A percentile compares a stretch with the other conserved stretches of the same genome.
Conservation (phyloP, 2,888 invertebrate species). For the Catocala nupta region DNA sequence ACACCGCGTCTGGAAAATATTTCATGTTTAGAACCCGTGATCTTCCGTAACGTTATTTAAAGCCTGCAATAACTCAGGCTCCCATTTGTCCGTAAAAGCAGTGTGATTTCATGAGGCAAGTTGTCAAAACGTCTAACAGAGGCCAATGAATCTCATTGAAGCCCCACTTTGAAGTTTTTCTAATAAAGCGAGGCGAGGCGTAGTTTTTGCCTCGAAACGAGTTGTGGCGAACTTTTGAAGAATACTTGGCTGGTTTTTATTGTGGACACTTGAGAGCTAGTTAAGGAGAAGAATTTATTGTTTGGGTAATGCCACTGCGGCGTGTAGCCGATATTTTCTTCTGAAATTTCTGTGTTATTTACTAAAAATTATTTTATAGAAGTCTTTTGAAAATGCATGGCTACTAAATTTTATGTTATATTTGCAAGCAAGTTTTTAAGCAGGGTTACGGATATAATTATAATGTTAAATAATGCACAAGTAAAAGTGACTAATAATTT, state of each 20-base stretch:
- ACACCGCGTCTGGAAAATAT: slow-evolving; percentile 10
- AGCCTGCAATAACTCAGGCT: slow-evolving; percentile 16
- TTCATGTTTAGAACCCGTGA: slow-evolving; percentile 12
- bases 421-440: no score
- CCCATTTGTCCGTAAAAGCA: slow-evolving; percentile 16
- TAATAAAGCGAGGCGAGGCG: slow-evolving; percentile 50
- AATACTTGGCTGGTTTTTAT: slow-evolving; percentile 53
- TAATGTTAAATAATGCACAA: no score
- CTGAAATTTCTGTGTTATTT: not conserved
- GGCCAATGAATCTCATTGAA: slow-evolving; percentile 49
- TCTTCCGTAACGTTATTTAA: slow-evolving; percentile 9
- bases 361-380: no score
- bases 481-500: no score
- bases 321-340: not conserved
- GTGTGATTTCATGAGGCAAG: slow-evolving; percentile 26
- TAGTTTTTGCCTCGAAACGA: slow-evolving; percentile 54
- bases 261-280: slow-evolving; percentile 44
- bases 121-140: slow-evolving; percentile 34
- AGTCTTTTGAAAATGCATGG: no score
- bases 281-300: slow-evolving; percentile 45
- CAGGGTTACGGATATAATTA: no score
- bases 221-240: slow-evolving; percentile 53
- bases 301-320: slow-evolving; percentile 1
- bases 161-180: slow-evolving; percentile 53
- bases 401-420: no score